These are phyloP conservation scores for Alviniconcha marisindica DNA, from an alignment of 1,140 invertebrate genomes.

Conservation along the genomic window DNA sequence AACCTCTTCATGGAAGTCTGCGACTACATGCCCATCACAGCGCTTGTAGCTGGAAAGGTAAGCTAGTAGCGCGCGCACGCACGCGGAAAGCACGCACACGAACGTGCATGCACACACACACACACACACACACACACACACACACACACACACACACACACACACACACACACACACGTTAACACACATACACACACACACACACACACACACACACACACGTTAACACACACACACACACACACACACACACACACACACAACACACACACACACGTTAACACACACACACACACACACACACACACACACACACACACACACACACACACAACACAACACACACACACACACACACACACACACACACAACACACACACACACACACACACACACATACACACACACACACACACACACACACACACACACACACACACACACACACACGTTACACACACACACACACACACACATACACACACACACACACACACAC, in stretches of 20 bases:
- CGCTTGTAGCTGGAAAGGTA: conserved; percentile 89
- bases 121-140: conserved; percentile 3
- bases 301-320: conserved; percentile 2
- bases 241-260: not conserved
- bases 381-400: not conserved
- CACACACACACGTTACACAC: not conserved
- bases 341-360: not conserved
- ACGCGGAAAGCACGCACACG: not conserved
- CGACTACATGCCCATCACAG: conserved; percentile 98
- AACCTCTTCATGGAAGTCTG: conserved; percentile 99
- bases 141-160: conserved; percentile 11
- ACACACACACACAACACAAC: conserved; percentile 11
- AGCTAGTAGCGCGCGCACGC: conserved; percentile 35
- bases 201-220: conserved; percentile 10
- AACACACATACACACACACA: conserved; percentile 6
- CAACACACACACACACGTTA: not conserved
- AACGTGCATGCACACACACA: not conserved
- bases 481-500: conserved; percentile 13
- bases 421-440: not conserved
- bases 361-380: not conserved
- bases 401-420: not conserved
- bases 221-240: not conserved
- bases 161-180: not conserved
- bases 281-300: conserved; percentile 10
- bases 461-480: not conserved